phyloP scores from a whole-genome alignment of 2,888 invertebrate species.

The Drosophila putrida region DNA sequence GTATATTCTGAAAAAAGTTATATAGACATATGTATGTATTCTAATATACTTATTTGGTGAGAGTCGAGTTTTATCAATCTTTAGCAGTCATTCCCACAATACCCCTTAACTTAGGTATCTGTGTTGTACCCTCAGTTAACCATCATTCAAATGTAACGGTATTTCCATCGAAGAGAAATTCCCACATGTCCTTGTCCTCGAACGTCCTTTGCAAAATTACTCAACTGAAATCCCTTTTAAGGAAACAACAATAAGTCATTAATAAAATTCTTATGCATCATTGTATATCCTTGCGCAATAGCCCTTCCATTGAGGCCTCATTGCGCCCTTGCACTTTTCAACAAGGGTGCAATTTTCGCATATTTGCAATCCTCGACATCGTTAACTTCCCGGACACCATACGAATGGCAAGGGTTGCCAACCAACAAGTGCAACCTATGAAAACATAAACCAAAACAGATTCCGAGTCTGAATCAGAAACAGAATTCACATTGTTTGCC shows the following conservation, averaged over 20 bases:
- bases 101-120: neutral
- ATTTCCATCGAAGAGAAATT: slow-evolving; percentile 47
- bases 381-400: slow-evolving; percentile 11
- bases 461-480: slow-evolving; percentile 17
- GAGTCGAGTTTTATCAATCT: neutral
- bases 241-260: slow-evolving; percentile 28
- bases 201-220: slow-evolving; percentile 35
- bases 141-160: slow-evolving; percentile 53
- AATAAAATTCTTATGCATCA: slow-evolving; percentile 55
- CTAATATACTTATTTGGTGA: too few species aligned
- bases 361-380: slow-evolving; percentile 36
- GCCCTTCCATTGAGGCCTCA: slow-evolving; percentile 49
- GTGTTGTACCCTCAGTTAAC: neutral
- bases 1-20: too few species aligned
- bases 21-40: too few species aligned
- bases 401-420: slow-evolving; percentile 4
- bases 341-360: slow-evolving; percentile 61
- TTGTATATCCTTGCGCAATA: slow-evolving; percentile 58
- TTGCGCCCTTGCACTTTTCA: slow-evolving; percentile 46
- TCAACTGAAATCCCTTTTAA: slow-evolving; percentile 45
- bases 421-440: slow-evolving; percentile 57
- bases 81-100: slow-evolving; percentile 5
- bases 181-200: slow-evolving; percentile 37
- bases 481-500: slow-evolving; percentile 45
- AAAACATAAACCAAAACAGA: slow-evolving; percentile 16